Conservation (phyloP, 2,113 vertebrate species). For the Meleagris gallopavo region DNA sequence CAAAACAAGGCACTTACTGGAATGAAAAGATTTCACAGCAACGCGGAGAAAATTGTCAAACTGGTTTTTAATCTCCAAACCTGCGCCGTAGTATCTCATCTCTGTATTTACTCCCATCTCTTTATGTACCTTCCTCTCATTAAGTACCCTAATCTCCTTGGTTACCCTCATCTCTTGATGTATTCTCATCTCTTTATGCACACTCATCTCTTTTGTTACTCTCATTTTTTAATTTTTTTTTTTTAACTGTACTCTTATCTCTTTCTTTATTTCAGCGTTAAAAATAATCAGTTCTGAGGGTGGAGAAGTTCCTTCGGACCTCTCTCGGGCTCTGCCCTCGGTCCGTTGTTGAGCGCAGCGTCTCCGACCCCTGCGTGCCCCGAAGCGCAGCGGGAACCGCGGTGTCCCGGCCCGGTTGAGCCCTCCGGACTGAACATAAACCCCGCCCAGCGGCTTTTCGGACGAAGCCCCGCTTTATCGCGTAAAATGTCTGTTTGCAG, state of each 20-base stretch:
- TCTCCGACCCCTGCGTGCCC: too few relatives aligned
- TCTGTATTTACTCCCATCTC: neutral
- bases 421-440: fast-evolving
- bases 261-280: neutral
- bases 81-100: neutral
- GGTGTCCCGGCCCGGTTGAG: neutral
- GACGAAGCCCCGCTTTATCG: fast-evolving
- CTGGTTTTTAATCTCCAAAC: neutral
- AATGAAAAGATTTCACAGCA: neutral
- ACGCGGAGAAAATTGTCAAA: neutral
- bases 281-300: neutral
- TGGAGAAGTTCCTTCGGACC: neutral
- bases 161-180: neutral
- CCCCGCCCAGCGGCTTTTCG: fast-evolving
- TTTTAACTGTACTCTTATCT: neutral
- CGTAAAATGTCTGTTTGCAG: neutral
- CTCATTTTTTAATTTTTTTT: too few relatives aligned
- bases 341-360: neutral
- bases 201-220: neutral
- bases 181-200: neutral
- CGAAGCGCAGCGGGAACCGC: too few relatives aligned
- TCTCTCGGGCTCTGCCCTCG: neutral
- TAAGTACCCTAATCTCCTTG: neutral
- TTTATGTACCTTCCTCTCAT: neutral
- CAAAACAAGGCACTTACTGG: neutral